Evolutionary conservation across 2,888 invertebrate species (phyloP).

Genomic region (Flexamia atlantica): DNA sequence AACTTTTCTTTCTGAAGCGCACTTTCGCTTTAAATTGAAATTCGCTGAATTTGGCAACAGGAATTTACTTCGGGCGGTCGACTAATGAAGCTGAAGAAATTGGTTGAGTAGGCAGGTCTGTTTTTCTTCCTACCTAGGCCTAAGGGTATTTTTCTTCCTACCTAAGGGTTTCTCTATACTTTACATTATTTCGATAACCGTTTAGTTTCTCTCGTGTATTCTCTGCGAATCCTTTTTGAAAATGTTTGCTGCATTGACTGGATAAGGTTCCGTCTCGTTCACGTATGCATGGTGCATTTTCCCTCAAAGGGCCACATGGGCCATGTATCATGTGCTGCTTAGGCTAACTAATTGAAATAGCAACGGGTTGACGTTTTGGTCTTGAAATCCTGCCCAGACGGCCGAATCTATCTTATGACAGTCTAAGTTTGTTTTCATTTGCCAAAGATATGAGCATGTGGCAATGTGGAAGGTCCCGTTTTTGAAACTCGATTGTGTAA

Average conservation of each 20-base stretch:
- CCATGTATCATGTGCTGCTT: constrained; percentile 15
- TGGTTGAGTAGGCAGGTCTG: no score
- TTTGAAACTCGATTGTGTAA: constrained; percentile 35
- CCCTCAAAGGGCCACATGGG: no score
- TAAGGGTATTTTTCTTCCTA: no score
- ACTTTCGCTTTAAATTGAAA: no score
- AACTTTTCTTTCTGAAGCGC: no score
- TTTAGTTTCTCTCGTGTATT: not conserved
- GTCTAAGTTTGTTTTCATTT: constrained; percentile 21
- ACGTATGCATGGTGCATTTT: no score
- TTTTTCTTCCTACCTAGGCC: no score
- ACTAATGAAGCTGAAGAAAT: no score
- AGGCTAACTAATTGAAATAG: not conserved
- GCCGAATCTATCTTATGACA: not conserved
- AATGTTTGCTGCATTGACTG: constrained; percentile 1
- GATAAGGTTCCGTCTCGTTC: not conserved
- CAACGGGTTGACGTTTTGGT: not conserved
- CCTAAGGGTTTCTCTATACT: no score
- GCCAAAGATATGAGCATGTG: constrained; percentile 48
- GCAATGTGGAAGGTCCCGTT: constrained; percentile 33
- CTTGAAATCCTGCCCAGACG: not conserved
- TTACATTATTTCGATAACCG: no score
- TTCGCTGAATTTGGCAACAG: no score
- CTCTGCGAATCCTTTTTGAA: not conserved
- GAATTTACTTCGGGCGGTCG: no score